Evolutionary conservation across 2,888 invertebrate species (phyloP), one percentile per base, ranked within the genome.

Genomic region (Dasypogon diadema): DNA sequence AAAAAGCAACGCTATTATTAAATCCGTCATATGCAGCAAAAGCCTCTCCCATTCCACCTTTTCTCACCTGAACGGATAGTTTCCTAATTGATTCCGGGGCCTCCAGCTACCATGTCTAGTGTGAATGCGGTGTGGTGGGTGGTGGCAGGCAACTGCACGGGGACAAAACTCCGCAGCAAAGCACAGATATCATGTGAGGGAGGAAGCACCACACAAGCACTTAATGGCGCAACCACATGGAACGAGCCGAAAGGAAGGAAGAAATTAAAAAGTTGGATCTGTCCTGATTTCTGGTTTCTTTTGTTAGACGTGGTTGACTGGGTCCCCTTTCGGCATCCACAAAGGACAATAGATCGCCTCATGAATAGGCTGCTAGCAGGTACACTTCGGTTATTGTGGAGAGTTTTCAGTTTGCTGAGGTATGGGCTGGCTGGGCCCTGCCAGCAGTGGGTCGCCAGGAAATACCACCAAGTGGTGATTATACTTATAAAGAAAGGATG

Each of bases 211-310:
- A 16, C 51, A 51, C 51, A 51, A 51, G 18, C 51, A 51, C 51
- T 51, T 51, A 51, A 51, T 51, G 18, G 51, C 51, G 18, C 51
- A 51, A 51, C 51, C 51, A 51, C 51, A 51, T 8, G 51, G 16
- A 51, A 51, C 18, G 51, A 51, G 21, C 18, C 1, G 21, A 51
- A 16, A 51, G 51, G 51, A 51, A 51, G 51, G 21, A 51, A 51
- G 51, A 51, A 51, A 51, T 51, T 51, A 51, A 51, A 51, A 51
- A 51, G 51, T 51, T 16, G 51, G 16, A 51, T 51, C 51, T 51
- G 51, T 51, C 51, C 51, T 18, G 21, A 51, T 42, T 51, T 51
- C 51, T 16, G 21, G 21, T 51, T 51, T 51, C 51, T 51, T 51
- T 51, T 51, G 51, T 51, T 51, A 51, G 51, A 16, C 51, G 12